Conservation (phyloP, 1,140 invertebrate genomes). For the Cecropterus lyciades region DNA sequence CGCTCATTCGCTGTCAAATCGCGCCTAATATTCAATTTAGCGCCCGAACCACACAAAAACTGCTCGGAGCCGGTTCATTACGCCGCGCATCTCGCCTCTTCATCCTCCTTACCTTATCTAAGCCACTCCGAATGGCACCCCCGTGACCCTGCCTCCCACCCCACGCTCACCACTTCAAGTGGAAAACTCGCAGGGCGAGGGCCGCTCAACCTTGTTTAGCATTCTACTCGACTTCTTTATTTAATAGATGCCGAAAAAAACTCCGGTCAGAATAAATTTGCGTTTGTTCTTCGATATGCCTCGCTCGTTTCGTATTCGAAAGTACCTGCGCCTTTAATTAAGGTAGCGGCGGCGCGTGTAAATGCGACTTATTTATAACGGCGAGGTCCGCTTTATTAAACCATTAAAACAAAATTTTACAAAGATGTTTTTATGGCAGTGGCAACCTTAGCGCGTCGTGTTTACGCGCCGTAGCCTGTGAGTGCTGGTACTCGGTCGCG, state of each 20-base stretch:
- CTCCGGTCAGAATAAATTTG: slow-evolving; percentile 76
- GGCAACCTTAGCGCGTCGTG: slow-evolving; percentile 61
- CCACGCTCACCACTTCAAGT: slow-evolving; percentile 72
- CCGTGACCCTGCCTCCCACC: slow-evolving; percentile 51
- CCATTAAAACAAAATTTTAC: slow-evolving; percentile 59
- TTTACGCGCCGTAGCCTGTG: slow-evolving; percentile 64
- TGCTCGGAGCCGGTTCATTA: slow-evolving; percentile 80
- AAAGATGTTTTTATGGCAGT: slow-evolving; percentile 52
- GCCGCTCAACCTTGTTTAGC: slow-evolving; percentile 81
- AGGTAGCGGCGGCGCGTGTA: slow-evolving; percentile 63
- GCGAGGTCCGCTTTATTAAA: slow-evolving; percentile 61
- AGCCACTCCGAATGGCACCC: slow-evolving; percentile 76
- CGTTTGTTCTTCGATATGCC: slow-evolving; percentile 70
- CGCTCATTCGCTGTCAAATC: slow-evolving; percentile 78
- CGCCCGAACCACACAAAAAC: slow-evolving; percentile 80
- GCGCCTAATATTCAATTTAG: slow-evolving; percentile 83
- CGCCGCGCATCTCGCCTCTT: slow-evolving; percentile 78
- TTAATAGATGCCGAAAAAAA: slow-evolving; percentile 80
- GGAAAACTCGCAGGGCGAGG: slow-evolving; percentile 79
- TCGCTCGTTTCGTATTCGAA: slow-evolving; percentile 62
- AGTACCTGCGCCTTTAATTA: slow-evolving; percentile 69
- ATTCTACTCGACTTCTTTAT: slow-evolving; percentile 81
- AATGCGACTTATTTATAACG: slow-evolving; percentile 62
- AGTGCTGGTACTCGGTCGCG: slow-evolving; percentile 36
- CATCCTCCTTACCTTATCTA: slow-evolving; percentile 82